Evolutionary conservation across 2,888 invertebrate species (phyloP), one percentile per base, ranked within the genome.

Genomic region (Leptothorax acervorum): DNA sequence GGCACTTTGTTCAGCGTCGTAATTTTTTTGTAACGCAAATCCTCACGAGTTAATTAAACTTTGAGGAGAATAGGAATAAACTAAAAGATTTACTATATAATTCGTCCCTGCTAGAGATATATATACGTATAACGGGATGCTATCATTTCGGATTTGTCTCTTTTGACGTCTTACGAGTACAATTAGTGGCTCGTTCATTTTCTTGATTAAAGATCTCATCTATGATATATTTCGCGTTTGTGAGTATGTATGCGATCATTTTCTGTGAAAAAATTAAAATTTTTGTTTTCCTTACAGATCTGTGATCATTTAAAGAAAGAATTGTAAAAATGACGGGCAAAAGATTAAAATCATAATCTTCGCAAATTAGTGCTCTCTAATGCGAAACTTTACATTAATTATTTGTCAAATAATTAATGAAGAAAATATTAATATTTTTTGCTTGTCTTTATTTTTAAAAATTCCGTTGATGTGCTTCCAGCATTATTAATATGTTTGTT

Each of bases 21-120:
- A 65, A 76, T 65, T 65, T 76, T 76, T 76, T 76, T 23, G 3
- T 63, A 63, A 63, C 48, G n/a, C 28, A 51, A 68, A 39, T 42
- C n/a, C 15, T 53, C 76, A 66, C 12, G n/a, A 66, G n/a, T 78
- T 68, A 78, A 78, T 55, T 78, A 78, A 78, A 68, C 68, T 68
- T 78, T 15, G 42, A 76, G 5, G 8, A 28, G 39, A 42, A 28
- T n/a, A 31, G 28, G 5, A 55, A 8, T 31, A 60, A 60, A 45
- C n/a, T 42, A 68, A 55, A 68, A 39, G 18, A 28, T 78, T n/a
- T 39, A 68, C 28, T 65, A 65, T 5, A 42, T 15, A 57, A 57
- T 6, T 55, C n/a, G 23, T 60, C 31, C 8, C n/a, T 48, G 18
- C 18, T 42, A 42, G 39, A 65, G 28, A 11, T 35, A 6, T 48